A percentile compares a stretch with the other conserved stretches of the same genome.
phyloP scores from a whole-genome alignment of 2,888 invertebrate species.

The Meganola albula region DNA sequence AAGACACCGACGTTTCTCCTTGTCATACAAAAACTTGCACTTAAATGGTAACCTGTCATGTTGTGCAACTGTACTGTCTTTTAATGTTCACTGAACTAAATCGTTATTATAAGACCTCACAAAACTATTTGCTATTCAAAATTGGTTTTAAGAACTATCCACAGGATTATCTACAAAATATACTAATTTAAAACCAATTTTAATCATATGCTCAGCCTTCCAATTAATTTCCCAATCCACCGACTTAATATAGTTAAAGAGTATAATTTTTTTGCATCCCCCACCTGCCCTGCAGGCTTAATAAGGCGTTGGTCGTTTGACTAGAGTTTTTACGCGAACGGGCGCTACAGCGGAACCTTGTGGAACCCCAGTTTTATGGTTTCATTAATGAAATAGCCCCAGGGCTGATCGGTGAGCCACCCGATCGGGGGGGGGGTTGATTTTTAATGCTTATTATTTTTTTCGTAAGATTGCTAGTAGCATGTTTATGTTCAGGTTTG shows the following conservation, averaged over 20 bases:
- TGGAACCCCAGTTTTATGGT: conserved; percentile 60
- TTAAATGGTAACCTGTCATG: not conserved
- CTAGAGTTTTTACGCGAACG: conserved; percentile 48
- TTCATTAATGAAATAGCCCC: conserved; percentile 70
- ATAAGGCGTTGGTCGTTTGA: conserved; percentile 63
- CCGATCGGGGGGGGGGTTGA: conserved; percentile 65
- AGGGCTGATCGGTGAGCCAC: no score
- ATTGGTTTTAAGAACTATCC: not conserved
- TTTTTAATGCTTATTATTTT: conserved; percentile 53
- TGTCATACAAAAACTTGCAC: not conserved
- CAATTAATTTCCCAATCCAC: conserved; percentile 35
- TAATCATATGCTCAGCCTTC: no score
- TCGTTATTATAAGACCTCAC: not conserved
- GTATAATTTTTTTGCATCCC: conserved; percentile 46
- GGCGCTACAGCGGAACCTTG: conserved; percentile 16
- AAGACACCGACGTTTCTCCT: no score
- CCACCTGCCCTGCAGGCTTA: conserved; percentile 57
- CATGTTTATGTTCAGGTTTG: conserved; percentile 20
- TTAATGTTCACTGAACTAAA: not conserved
- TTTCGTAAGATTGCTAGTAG: conserved; percentile 45
- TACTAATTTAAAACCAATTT: not conserved
- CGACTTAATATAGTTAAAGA: conserved; percentile 53
- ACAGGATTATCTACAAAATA: not conserved
- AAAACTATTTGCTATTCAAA: not conserved
- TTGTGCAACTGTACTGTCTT: not conserved